Conservation (phyloP, 2,797 vertebrate genomes). For the Tenualosa thibaudeaui region DNA sequence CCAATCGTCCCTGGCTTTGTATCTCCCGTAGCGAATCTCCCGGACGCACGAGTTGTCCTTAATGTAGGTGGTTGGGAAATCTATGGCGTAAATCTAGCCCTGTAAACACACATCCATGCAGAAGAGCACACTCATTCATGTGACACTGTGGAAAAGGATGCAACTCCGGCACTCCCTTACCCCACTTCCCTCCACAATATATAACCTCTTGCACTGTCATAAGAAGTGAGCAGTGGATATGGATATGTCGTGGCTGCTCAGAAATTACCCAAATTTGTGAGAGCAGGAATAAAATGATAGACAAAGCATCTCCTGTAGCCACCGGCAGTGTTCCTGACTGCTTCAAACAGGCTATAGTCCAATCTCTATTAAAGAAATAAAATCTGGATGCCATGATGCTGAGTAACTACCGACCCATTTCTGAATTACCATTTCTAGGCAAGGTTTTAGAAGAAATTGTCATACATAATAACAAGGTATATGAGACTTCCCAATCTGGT, state of each 20-base stretch:
- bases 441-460: neutral
- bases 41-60: conserved; percentile 96
- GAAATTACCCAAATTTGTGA: no score
- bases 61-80: conserved; percentile 93
- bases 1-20: conserved; percentile 88
- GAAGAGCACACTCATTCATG: neutral
- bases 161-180: neutral
- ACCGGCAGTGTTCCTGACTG: no score
- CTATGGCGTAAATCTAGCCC: conserved; percentile 95
- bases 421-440: no score
- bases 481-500: no score
- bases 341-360: no score
- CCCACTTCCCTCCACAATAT: neutral
- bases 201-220: neutral
- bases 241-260: no score
- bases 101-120: conserved; percentile 53
- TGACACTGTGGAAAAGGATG: neutral
- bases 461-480: no score
- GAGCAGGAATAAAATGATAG: neutral
- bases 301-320: neutral
- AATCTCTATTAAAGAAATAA: no score
- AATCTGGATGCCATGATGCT: no score
- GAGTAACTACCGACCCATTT: no score
- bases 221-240: neutral
- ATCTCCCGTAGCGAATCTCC: conserved; percentile 94